These are phyloP conservation scores for Thinocorus orbignyianus DNA, from an alignment of 2,113 vertebrate genomes.

Conservation along the genomic window DNA sequence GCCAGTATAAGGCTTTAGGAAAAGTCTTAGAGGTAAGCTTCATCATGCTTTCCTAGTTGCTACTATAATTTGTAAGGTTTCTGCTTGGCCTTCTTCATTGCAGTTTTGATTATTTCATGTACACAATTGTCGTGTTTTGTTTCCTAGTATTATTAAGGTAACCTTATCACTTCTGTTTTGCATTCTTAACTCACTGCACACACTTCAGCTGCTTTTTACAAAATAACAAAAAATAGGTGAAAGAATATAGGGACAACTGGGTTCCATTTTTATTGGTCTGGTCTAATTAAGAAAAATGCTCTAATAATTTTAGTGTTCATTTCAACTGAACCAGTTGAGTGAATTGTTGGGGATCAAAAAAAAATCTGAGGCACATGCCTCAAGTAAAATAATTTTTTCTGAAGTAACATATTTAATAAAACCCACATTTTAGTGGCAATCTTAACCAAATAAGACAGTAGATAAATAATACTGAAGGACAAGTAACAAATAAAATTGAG, in stretches of 20 bases:
- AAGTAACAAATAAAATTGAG: not conserved
- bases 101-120: not conserved
- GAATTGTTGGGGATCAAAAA: not conserved
- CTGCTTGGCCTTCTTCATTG: not conserved
- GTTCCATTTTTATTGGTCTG: not conserved
- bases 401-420: not conserved
- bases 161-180: not conserved
- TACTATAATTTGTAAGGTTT: not conserved
- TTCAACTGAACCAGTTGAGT: not conserved
- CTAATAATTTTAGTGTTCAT: not conserved
- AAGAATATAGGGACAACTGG: not conserved
- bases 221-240: not conserved
- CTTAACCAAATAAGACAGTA: not conserved
- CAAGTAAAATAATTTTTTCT: not conserved
- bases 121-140: not conserved
- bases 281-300: not conserved
- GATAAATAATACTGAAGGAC: not conserved
- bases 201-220: not conserved
- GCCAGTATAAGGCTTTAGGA: not conserved
- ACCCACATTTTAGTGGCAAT: not conserved
- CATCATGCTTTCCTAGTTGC: not conserved
- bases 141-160: not conserved
- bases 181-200: not conserved
- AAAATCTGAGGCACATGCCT: not conserved
- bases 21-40: not conserved